Evolutionary conservation across 2,113 vertebrate species (phyloP).

Genomic region (Gymnocephalus cernua): DNA sequence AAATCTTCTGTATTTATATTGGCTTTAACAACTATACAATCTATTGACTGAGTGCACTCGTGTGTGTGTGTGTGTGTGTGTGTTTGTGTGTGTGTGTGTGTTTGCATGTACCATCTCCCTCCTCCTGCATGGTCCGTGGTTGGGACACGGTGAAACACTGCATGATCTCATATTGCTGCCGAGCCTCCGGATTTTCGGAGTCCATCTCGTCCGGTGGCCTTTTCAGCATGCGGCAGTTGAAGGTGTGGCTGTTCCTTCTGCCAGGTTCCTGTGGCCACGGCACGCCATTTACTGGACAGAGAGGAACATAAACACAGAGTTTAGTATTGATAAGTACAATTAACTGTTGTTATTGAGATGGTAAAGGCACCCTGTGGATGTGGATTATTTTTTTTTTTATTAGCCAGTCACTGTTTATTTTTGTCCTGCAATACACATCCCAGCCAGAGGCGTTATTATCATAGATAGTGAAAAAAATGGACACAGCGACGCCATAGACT

Average conservation of each 20-base stretch:
- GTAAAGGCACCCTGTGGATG: neutral
- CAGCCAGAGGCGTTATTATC: neutral
- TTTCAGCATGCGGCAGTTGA: constrained; percentile 96
- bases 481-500: too few relatives aligned
- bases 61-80: too few relatives aligned
- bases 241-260: constrained; percentile 92
- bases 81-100: constrained; percentile 1
- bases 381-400: neutral
- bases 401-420: neutral
- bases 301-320: neutral
- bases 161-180: constrained; percentile 96
- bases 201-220: constrained; percentile 91
- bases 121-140: constrained; percentile 90
- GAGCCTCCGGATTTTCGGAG: constrained; percentile 90
- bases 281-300: constrained; percentile 88
- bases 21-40: neutral
- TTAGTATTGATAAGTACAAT: neutral
- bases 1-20: neutral
- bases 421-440: neutral
- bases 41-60: neutral
- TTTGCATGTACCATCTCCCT: constrained; percentile 88
- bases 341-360: too few relatives aligned
- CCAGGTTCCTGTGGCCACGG: constrained; percentile 92
- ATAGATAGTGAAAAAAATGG: too few relatives aligned
- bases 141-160: constrained; percentile 96